Evolutionary conservation across 2,113 vertebrate species (phyloP).

Genomic region (Poeciliopsis occidentalis): DNA sequence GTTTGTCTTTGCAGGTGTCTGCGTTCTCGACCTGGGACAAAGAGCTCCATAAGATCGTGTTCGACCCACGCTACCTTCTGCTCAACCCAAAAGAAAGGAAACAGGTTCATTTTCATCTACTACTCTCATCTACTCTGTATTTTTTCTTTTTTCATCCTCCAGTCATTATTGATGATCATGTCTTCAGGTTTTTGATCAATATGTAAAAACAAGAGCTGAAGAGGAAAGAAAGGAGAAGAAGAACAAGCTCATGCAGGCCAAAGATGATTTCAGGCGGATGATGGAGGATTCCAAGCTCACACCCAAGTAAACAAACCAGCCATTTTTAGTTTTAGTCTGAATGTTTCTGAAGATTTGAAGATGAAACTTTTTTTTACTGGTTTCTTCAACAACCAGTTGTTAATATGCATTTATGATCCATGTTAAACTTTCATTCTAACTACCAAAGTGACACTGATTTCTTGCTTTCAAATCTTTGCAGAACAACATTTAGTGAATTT

Average conservation of each 20-base stretch:
- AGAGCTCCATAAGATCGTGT: conserved; percentile 98
- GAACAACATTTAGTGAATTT: conserved; percentile 99
- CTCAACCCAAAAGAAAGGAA: conserved; percentile 98
- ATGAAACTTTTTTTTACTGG: background rate
- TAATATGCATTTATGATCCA: background rate
- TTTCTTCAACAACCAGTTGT: background rate
- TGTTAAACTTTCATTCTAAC: background rate
- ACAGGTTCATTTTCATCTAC: conserved; percentile 82
- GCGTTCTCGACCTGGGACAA: conserved; percentile 99
- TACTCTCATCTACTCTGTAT: background rate
- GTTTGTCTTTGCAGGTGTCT: conserved; percentile 84
- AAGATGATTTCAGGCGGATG: conserved; percentile 99
- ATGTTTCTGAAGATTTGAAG: background rate
- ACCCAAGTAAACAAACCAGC: conserved; percentile 80
- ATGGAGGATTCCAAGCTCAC: conserved; percentile 96
- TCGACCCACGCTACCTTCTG: conserved; percentile 96
- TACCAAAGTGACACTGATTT: background rate
- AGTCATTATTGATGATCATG: background rate
- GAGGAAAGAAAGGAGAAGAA: conserved; percentile 99
- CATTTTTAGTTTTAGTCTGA: background rate
- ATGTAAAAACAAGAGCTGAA: conserved; percentile 98
- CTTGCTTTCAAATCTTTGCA: conserved; percentile 56
- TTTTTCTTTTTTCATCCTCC: background rate
- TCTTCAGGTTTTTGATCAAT: conserved; percentile 96
- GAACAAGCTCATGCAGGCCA: conserved; percentile 98